Evolutionary conservation across 2,797 vertebrate genomes (phyloP).

Genomic region (Toxotes lorentzi): DNA sequence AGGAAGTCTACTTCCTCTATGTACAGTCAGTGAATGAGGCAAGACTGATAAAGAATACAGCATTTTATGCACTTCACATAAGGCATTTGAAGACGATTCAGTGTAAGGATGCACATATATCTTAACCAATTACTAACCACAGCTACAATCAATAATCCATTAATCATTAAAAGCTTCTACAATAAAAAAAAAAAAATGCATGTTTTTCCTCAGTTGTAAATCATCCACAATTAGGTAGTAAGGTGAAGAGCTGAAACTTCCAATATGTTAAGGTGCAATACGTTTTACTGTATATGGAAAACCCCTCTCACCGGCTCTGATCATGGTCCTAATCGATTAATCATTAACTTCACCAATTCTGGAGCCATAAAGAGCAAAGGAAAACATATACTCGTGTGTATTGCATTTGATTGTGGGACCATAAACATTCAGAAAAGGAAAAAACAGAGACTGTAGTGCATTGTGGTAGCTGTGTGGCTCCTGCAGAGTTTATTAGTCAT

Average conservation of each 20-base stretch:
- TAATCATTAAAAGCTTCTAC: not conserved
- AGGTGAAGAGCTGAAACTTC: not conserved
- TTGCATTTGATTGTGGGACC: conserved; percentile 17
- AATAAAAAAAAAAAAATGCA: conserved; percentile 1
- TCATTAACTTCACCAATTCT: conserved; percentile 14
- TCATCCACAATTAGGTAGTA: not conserved
- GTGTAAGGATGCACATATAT: not conserved
- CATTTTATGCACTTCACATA: not conserved
- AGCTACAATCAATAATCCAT: conserved; percentile 10
- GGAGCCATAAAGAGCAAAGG: conserved; percentile 15
- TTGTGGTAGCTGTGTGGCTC: conserved; percentile 9
- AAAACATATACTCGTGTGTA: not conserved
- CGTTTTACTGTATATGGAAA: conserved; percentile 11
- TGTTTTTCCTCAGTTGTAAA: not conserved
- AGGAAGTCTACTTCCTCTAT: conserved; percentile 36
- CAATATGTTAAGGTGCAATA: not conserved
- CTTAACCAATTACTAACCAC: not conserved
- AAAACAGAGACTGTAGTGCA: not conserved
- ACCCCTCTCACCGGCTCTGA: not conserved
- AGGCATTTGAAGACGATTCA: conserved; percentile 2
- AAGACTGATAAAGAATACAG: not conserved
- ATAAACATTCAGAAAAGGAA: conserved; percentile 18
- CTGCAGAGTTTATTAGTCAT: conserved; percentile 21
- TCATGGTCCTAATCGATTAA: not conserved
- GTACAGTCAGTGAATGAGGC: conserved; percentile 10